Conservation (phyloP, 1,140 invertebrate genomes). For the Drosophila pruinosa region DNA sequence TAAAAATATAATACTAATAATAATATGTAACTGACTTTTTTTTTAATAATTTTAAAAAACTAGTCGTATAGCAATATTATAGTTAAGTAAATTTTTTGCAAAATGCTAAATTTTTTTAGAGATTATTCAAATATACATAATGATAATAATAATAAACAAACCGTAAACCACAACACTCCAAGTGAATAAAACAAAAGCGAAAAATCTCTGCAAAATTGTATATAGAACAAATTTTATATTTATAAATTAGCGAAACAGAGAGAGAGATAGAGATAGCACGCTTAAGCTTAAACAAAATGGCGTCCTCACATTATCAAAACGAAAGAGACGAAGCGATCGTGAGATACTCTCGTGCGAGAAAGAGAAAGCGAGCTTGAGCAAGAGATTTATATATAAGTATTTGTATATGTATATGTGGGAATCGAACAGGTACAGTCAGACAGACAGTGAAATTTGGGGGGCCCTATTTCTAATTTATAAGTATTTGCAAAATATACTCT, state of each 20-base stretch:
- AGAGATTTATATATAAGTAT: background rate
- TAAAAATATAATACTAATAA: slow-evolving; percentile 19
- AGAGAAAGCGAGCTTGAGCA: background rate
- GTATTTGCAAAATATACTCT: slow-evolving; percentile 13
- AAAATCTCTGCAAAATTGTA: slow-evolving; percentile 3
- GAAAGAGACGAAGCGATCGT: slow-evolving; percentile 3
- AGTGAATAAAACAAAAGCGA: slow-evolving; percentile 1
- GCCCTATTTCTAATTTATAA: slow-evolving; percentile 10
- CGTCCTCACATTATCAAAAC: slow-evolving; percentile 6
- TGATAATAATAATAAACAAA: slow-evolving; percentile 16
- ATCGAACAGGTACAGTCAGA: slow-evolving; percentile 26
- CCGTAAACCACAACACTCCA: background rate
- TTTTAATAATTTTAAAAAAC: slow-evolving; percentile 54
- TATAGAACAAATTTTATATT: slow-evolving; percentile 2
- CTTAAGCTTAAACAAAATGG: slow-evolving; percentile 20
- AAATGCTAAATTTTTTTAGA: slow-evolving; percentile 38
- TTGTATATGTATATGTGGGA: background rate
- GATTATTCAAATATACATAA: slow-evolving; percentile 14
- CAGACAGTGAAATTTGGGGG: slow-evolving; percentile 4
- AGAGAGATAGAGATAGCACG: background rate
- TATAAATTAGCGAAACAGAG: background rate
- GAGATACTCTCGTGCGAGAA: background rate
- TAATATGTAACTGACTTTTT: slow-evolving; percentile 37
- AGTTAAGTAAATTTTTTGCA: slow-evolving; percentile 68
- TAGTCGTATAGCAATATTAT: slow-evolving; percentile 69